Conservation (phyloP, 2,113 vertebrate genomes). For the Castor canadensis region DNA sequence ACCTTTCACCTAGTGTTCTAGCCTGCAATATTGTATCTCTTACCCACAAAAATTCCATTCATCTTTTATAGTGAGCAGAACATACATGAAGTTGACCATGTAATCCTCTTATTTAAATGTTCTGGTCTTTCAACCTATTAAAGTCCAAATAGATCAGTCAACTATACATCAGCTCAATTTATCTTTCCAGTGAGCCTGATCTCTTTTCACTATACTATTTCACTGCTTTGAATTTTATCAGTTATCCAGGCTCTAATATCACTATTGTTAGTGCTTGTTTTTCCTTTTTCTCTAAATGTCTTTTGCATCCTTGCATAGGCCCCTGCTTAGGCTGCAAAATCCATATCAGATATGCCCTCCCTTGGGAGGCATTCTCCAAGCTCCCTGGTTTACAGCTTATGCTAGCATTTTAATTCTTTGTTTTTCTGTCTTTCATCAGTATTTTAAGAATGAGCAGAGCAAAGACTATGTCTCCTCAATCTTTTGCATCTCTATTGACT, state of each 20-base stretch:
- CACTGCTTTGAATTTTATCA: neutral
- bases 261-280: neutral
- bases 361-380: neutral
- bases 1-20: neutral
- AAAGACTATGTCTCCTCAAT: neutral
- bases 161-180: neutral
- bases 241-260: neutral
- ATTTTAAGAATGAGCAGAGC: neutral
- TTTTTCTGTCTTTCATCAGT: neutral
- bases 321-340: neutral
- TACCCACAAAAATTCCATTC: neutral
- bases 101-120: neutral
- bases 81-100: neutral
- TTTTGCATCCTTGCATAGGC: neutral
- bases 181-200: neutral
- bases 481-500: neutral
- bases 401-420: neutral
- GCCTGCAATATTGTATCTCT: neutral
- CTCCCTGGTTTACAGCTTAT: neutral
- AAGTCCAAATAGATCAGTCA: neutral
- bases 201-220: neutral
- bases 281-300: neutral
- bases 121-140: neutral
- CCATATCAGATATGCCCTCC: neutral
- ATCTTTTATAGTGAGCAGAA: neutral